Conservation (phyloP, 2,113 vertebrate species). For the Prunella himalayana region DNA sequence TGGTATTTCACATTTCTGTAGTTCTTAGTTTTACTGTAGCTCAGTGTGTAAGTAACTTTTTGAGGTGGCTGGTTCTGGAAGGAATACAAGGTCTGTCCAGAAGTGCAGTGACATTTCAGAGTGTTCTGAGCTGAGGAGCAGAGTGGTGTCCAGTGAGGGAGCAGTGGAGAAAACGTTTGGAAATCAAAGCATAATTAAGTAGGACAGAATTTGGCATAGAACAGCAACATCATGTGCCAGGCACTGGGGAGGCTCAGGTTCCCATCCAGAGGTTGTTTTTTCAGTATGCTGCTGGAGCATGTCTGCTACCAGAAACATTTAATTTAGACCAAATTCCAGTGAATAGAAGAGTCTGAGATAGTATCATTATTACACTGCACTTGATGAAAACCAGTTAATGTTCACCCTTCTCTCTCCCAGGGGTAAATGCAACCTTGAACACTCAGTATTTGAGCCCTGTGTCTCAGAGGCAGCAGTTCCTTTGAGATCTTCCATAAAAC, state of each 20-base stretch:
- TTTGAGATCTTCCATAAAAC: neutral
- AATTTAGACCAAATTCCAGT: neutral
- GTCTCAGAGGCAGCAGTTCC: neutral
- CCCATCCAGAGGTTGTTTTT: neutral
- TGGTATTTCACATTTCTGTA: neutral
- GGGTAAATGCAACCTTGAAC: neutral
- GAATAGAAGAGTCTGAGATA: neutral
- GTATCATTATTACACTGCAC: neutral
- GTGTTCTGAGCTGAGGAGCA: neutral
- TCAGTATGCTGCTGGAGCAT: neutral
- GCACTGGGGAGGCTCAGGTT: neutral
- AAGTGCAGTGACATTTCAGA: neutral
- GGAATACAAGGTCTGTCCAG: neutral
- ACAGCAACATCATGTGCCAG: neutral
- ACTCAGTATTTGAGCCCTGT: neutral
- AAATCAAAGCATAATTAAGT: neutral
- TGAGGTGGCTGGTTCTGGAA: neutral
- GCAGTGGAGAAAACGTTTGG: neutral
- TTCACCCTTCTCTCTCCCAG: neutral
- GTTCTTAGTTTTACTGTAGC: neutral
- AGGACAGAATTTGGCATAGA: neutral
- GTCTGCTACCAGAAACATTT: neutral
- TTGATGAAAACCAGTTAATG: neutral
- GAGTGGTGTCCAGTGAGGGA: neutral
- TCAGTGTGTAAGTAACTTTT: neutral